Base-by-base conservation (phyloP, 2,888 invertebrate genomes). In the Pardosa pseudoannulata region DNA sequence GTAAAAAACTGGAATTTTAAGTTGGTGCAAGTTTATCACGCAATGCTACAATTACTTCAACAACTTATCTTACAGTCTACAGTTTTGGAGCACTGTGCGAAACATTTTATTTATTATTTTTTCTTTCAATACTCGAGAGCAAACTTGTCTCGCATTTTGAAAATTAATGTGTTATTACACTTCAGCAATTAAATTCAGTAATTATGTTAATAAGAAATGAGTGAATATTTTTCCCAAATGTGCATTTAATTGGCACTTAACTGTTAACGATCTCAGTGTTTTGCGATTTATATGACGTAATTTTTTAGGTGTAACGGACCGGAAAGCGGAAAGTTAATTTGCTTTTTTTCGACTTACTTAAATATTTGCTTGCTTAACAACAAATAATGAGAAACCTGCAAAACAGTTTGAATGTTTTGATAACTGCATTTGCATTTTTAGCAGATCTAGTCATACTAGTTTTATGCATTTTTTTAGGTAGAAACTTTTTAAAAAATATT, bases 241-340 rank as follows among this genome's bases (percentile, higher is more conserved):
- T n/a, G 29, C 31, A 62, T 81, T 74, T 74, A 81, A 74, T 81
- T 74, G 81, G 29, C 56, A 39, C 74, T 81, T 81, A 67, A 68
- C 67, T 50, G 50, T 41, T 68, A 74, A 81, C 68, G 68, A 81
- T 74, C 56, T 19, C 67, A 31, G 46, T 41, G 41, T 39, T 67
- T 31, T 31, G n/a, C 31, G 31, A 67, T 31, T 67, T 67, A 31
- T 67, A 28, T 3, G 28, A 28, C 23, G 36, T 67, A 29, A 32
- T 68, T 68, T 76, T 68, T 50, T 27, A 72, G 41, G 36, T 73
- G 65, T 75, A 76, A 76, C 41, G 46, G 67, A 56, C 32, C 27
- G 29, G 32, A 46, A 31, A 36, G 39, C 11, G 50, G 29, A 46
- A 75, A 75, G 32, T 64, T n/a, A 9, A 75, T 75, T 75, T 62